phyloP scores from a whole-genome alignment of 2,113 vertebrate species.

The Lates calcarifer region DNA sequence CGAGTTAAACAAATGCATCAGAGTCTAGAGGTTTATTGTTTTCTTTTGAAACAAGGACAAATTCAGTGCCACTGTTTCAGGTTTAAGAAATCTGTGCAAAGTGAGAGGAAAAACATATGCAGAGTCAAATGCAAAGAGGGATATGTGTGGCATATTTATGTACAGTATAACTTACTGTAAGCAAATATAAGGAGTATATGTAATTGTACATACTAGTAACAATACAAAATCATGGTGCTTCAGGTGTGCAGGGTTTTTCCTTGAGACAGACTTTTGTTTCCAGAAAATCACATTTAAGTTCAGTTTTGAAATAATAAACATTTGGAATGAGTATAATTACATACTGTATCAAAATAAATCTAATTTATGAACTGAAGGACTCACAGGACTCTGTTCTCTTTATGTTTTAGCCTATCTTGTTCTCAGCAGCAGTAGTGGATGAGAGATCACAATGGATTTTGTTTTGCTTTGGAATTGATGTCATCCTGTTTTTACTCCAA shows the following conservation, averaged over 20 bases:
- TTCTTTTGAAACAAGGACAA: constrained; percentile 26
- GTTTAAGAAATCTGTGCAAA: constrained; percentile 45
- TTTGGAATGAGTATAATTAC: constrained; percentile 60
- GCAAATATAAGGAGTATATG: constrained; percentile 48
- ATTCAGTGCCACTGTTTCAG: constrained; percentile 68
- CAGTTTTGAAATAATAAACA: constrained; percentile 42
- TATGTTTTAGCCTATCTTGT: not conserved
- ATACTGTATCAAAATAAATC: constrained; percentile 73
- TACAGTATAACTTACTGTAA: constrained; percentile 67
- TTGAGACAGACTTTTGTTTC: constrained; percentile 51
- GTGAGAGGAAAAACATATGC: constrained; percentile 33
- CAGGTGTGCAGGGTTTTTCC: constrained; percentile 65
- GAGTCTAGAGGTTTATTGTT: constrained; percentile 17
- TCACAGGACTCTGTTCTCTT: not conserved
- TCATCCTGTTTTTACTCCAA: constrained; percentile 42
- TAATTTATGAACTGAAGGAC: constrained; percentile 62
- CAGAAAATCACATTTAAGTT: constrained; percentile 51
- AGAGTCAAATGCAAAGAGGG: constrained; percentile 44
- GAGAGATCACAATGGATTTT: constrained; percentile 28
- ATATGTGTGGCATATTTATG: constrained; percentile 49
- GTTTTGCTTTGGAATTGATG: constrained; percentile 42
- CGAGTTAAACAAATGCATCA: not conserved
- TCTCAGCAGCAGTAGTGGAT: not conserved
- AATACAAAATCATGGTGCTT: constrained; percentile 72
- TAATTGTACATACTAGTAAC: constrained; percentile 54